These are phyloP conservation scores for Neoscelio sp. DNA, from an alignment of 2,888 invertebrate species.

Conservation along the genomic window DNA sequence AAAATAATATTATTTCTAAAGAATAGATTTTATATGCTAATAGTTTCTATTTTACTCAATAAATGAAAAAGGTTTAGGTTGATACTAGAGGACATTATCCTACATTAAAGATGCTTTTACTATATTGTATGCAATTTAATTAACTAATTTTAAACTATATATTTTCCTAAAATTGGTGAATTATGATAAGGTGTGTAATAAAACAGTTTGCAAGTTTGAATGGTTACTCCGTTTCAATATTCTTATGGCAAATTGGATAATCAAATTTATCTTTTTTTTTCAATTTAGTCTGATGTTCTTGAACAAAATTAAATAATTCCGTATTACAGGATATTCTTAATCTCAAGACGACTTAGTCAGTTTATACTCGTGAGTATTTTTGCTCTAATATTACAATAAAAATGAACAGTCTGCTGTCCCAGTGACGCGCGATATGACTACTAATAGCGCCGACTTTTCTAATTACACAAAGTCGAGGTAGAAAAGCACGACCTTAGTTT, in stretches of 20 bases:
- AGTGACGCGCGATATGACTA: constrained; percentile 46
- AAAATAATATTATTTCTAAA: too few species aligned
- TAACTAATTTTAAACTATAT: too few species aligned
- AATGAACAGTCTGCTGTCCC: constrained; percentile 30
- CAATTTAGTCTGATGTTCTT: constrained; percentile 24
- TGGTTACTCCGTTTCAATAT: constrained; percentile 19
- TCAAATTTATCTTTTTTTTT: constrained; percentile 40
- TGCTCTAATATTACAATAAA: constrained; percentile 51
- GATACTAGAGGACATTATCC: too few species aligned
- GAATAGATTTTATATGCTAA: too few species aligned
- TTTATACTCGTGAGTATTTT: constrained; percentile 53
- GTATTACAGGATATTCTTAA: constrained; percentile 31
- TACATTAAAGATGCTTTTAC: too few species aligned
- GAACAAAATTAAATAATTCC: constrained; percentile 28
- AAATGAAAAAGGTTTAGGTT: too few species aligned
- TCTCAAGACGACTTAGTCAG: constrained; percentile 21
- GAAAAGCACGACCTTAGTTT: constrained; percentile 21
- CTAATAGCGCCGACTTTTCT: constrained; percentile 58
- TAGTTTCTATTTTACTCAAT: too few species aligned
- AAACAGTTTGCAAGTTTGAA: too few species aligned
- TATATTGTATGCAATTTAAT: too few species aligned
- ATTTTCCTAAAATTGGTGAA: too few species aligned
- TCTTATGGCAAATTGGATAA: constrained; percentile 23
- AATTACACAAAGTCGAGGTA: constrained; percentile 49
- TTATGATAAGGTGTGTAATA: too few species aligned